Percentiles rank a stretch among this genome's conserved stretches.
phyloP scores from a whole-genome alignment of 1,140 invertebrate species.

The Bombus affinis region DNA sequence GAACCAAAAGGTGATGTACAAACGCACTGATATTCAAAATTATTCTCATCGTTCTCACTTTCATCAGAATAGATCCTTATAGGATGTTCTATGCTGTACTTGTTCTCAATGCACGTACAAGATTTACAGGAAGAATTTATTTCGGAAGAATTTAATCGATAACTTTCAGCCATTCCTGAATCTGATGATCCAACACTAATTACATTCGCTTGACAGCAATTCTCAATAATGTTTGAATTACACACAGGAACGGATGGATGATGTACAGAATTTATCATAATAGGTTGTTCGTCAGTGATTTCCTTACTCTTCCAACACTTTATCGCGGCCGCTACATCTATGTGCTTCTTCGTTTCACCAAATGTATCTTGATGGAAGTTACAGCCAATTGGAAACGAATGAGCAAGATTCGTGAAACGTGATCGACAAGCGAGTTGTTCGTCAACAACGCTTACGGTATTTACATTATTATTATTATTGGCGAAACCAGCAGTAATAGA shows the following conservation, averaged over 20 bases:
- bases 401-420: background rate
- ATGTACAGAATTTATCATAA: background rate
- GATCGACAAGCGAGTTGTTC: background rate
- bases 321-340: background rate
- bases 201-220: conserved; percentile 7
- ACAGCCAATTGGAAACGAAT: background rate
- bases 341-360: background rate
- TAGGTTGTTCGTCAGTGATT: conserved; percentile 6
- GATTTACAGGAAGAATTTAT: conserved; percentile 74
- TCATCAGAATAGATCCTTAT: conserved; percentile 71
- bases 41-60: conserved; percentile 85
- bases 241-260: background rate
- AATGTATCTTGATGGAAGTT: background rate
- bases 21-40: conserved; percentile 87
- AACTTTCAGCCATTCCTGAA: conserved; percentile 92
- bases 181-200: conserved; percentile 87
- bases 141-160: conserved; percentile 78
- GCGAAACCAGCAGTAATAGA: background rate
- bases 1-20: conserved; percentile 89
- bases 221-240: background rate
- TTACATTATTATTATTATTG: background rate
- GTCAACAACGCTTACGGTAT: no score
- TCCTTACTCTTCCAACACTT: conserved; percentile 59
- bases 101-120: conserved; percentile 54
- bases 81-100: conserved; percentile 33